Evolutionary conservation across 2,113 vertebrate genomes (phyloP), one percentile per base, ranked within the genome.

Genomic region (Pavo muticus): DNA sequence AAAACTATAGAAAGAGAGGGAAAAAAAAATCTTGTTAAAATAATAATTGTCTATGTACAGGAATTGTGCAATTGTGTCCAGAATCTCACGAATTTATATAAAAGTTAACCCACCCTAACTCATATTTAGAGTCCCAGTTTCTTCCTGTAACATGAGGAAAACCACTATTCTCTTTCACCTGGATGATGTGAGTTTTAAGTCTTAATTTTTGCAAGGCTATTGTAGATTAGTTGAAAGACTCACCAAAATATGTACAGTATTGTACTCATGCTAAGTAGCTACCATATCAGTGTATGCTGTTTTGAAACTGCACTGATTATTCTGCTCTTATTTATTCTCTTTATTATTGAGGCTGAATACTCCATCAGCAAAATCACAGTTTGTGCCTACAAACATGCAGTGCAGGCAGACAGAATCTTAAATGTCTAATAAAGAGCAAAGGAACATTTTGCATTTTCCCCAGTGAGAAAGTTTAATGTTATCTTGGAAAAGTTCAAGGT

Each of bases 401-500:
- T 25, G 21, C 42, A 65, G 59, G 54, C 87, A 80, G 52, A 35
- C 14, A 67, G 27, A 74, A 30, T 15, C 2, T 4, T 64, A 45
- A 84, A 85, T 60, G 7, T 56, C 64, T 39, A 40, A 6, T 4
- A 77, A 84, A 84, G 39, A 75, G 25, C 24, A 87, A 96, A 94
- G 73, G 18, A 37, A 70, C 63, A 29, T 96, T 88, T 93, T 73
- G 6, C 5, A 1, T 2, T 50, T 68, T 56, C 56, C 8, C 25
- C 82, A 14, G 32, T 63, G 6, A 94, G 57, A 35, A 95, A 82
- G 37, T 70, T 86, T 72, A 94, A 84, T 94, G 35, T 2, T 86
- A 54, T 81, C 63, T 23, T 84, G 63, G 80, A 93, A 94, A 97
- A 95, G 71, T 97, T 95, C 90, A 72, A 20, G 4, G 23, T 94